phyloP scores from a whole-genome alignment of 2,113 vertebrate species.

The Amia ocellicauda region DNA sequence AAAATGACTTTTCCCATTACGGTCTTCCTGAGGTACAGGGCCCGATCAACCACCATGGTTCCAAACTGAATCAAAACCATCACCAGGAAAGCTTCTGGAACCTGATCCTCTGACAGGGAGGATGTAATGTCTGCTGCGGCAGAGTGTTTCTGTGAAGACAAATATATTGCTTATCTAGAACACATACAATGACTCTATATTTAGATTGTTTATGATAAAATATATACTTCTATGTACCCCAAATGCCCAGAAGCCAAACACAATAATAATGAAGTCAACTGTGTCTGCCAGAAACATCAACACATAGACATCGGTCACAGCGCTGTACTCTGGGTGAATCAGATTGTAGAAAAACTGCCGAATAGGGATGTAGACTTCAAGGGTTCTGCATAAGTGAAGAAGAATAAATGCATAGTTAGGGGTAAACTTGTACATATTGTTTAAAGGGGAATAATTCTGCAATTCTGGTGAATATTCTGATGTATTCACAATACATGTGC shows the following conservation, averaged over 20 bases:
- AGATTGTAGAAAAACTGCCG: conserved; percentile 93
- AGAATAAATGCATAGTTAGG: not conserved
- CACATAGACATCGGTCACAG: conserved; percentile 95
- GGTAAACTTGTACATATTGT: too few species aligned
- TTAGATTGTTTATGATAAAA: not conserved
- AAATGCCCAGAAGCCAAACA: conserved; percentile 96
- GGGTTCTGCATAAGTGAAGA: conserved; percentile 61
- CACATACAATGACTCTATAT: too few species aligned
- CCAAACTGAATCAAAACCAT: conserved; percentile 98
- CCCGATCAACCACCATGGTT: conserved; percentile 96
- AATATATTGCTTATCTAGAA: too few species aligned
- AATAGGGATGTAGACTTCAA: conserved; percentile 88
- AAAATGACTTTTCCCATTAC: conserved; percentile 95
- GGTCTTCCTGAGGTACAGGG: conserved; percentile 92
- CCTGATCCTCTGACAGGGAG: conserved; percentile 93
- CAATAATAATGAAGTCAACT: conserved; percentile 95
- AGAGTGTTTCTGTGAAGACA: conserved; percentile 88
- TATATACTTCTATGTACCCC: conserved; percentile 71
- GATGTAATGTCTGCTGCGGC: conserved; percentile 93
- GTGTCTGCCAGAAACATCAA: conserved; percentile 97
- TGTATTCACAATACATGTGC: too few species aligned
- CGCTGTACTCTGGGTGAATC: conserved; percentile 96
- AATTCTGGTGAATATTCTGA: too few species aligned
- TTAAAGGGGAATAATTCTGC: too few species aligned
- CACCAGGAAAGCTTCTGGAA: conserved; percentile 90